A percentile compares a stretch with the other conserved stretches of the same genome.
Evolutionary conservation across 2,888 invertebrate genomes (phyloP).

Genomic region (Pachydiplax longipennis): DNA sequence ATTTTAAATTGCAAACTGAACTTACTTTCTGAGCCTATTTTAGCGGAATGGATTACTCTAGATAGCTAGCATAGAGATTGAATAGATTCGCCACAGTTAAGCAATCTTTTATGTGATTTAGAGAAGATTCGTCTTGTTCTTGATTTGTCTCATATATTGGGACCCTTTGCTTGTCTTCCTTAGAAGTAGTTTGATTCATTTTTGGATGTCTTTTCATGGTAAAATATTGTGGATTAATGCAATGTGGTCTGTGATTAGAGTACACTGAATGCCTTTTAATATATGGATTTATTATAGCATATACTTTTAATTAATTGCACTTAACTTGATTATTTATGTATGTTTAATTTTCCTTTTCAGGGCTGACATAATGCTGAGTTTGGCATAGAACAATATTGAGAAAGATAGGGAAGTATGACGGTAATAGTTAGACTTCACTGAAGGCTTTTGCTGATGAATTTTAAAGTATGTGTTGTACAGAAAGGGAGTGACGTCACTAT

Average conservation of each 20-base stretch:
- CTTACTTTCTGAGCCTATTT: too few species aligned
- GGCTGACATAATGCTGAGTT: constrained; percentile 31
- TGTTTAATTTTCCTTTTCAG: not conserved
- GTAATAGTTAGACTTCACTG: not conserved
- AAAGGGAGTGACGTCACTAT: not conserved
- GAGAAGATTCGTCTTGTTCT: too few species aligned
- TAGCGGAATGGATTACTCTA: too few species aligned
- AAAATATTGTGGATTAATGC: not conserved
- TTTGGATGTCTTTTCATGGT: not conserved
- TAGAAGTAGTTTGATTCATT: not conserved
- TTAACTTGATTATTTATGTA: too few species aligned
- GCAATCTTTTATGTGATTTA: too few species aligned
- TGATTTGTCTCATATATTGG: not conserved
- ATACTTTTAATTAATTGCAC: not conserved
- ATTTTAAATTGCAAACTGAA: too few species aligned
- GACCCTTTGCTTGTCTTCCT: not conserved
- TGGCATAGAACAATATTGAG: not conserved
- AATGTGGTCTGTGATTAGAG: not conserved
- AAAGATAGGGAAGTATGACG: not conserved
- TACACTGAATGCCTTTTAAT: not conserved
- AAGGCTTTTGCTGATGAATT: not conserved
- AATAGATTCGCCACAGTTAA: too few species aligned
- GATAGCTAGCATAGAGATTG: too few species aligned
- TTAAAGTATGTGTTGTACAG: not conserved
- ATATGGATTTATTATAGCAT: not conserved